Evolutionary conservation across 2,888 invertebrate genomes (phyloP).

Genomic region (Glaucopsyche alexis): DNA sequence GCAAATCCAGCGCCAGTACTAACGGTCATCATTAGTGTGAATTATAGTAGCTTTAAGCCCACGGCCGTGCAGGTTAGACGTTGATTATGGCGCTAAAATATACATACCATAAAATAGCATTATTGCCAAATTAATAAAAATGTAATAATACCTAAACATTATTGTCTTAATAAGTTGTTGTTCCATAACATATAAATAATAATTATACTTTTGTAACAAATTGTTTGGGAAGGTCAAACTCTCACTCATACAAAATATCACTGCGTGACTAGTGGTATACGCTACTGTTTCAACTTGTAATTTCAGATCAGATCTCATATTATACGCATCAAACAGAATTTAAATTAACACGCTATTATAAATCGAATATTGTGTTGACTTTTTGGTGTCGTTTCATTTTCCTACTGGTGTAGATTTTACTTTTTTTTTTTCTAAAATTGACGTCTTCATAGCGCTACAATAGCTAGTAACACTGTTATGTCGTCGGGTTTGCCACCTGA

Average conservation of each 20-base stretch:
- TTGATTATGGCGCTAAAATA: neutral
- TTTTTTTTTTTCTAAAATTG: conserved; percentile 35
- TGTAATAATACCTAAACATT: neutral
- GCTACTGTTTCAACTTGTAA: conserved; percentile 23
- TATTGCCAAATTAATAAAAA: neutral
- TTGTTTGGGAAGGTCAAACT: conserved; percentile 4
- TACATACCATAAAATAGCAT: neutral
- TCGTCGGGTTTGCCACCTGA: conserved; percentile 99
- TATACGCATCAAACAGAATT: conserved; percentile 21
- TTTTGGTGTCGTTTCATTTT: conserved; percentile 70
- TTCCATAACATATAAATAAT: neutral
- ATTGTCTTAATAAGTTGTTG: neutral
- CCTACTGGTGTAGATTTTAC: conserved; percentile 43
- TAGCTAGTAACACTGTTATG: conserved; percentile 97
- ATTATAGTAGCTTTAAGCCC: no score
- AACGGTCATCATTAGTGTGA: no score
- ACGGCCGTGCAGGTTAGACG: no score
- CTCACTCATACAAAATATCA: conserved; percentile 34
- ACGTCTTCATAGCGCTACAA: conserved; percentile 88
- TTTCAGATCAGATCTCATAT: conserved; percentile 36
- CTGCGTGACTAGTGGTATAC: conserved; percentile 39
- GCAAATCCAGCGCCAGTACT: no score
- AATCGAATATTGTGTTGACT: conserved; percentile 35
- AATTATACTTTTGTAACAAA: conserved; percentile 28
- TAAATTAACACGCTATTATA: neutral